Evolutionary conservation across 1,140 invertebrate species (phyloP), one percentile per base, ranked within the genome.

Genomic region (Tetranychus cinnabarinus): DNA sequence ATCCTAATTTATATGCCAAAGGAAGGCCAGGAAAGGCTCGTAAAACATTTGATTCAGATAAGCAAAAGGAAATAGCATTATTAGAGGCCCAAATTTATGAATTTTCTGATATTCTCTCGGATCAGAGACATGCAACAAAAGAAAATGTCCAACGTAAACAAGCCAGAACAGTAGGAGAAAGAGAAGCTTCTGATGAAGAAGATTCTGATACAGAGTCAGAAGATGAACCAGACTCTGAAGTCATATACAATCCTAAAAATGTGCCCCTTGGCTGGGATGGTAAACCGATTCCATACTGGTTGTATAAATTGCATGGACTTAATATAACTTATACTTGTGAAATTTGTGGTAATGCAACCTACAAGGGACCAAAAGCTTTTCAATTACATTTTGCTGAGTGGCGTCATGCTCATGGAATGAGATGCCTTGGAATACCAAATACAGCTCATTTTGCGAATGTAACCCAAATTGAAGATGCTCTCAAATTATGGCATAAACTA

Each of bases 381-480:
- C 95, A 98, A 72, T 78, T 90, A 58, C 96, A 99, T 76, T 99
- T 99, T 78, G 91, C 93, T 2, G 95, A 99, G 75, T 99, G 96
- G 93, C 77, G 96, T 59, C 96, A 99, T 75, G 93, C 96, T 39
- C 93, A 99, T 74, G 95, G 95, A 23, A 98, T 99, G 95, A 76
- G 91, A 6, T 99, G 96, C 74, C 77, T 99, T 2, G 92, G 95
- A 7, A 98, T 99, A 68, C 95, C 95, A 1, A 99, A 99, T 72
- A 99, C 96, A 0, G 93, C 96, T 10, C 96, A 99, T 77, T 99
- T 99, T 78, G 93, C 96, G 8, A 98, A 98, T 74, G 93, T 99
- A 6, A 98, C 95, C 7, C 87, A 92, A 67, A 98, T 99, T 69
- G 92, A 97, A 73, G 96, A 99, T 76, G 96, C 96, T 4, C 76